These are phyloP conservation scores for Acronicta psi DNA, from an alignment of 2,888 invertebrate genomes.

Conservation along the genomic window DNA sequence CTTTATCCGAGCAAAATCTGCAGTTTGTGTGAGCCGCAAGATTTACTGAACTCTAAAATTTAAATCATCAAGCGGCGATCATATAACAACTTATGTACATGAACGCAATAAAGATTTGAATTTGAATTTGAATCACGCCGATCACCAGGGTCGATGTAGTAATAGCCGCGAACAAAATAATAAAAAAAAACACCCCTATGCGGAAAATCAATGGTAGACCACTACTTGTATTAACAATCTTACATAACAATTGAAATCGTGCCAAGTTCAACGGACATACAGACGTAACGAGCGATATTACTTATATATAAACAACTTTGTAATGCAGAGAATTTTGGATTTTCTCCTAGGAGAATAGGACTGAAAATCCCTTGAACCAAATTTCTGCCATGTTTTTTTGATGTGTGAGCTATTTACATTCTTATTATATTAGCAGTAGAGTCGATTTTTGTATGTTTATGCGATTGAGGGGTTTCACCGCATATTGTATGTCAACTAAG, in stretches of 20 bases:
- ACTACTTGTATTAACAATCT: conserved; percentile 16
- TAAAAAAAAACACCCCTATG: background rate
- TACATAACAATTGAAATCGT: conserved; percentile 39
- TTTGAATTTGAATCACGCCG: too few species aligned
- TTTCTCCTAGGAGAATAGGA: background rate
- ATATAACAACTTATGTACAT: too few species aligned
- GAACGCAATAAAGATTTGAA: too few species aligned
- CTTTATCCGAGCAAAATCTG: too few species aligned
- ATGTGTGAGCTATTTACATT: background rate
- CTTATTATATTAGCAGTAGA: background rate
- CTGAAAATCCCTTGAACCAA: conserved; percentile 4
- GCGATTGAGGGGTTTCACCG: background rate
- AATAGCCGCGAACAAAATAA: too few species aligned
- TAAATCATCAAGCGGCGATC: too few species aligned
- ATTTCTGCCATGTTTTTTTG: background rate
- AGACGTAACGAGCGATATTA: background rate
- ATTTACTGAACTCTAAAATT: too few species aligned
- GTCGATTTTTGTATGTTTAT: conserved; percentile 2
- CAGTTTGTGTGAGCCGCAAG: too few species aligned
- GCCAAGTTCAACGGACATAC: conserved; percentile 45
- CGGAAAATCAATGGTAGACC: conserved; percentile 15
- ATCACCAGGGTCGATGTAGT: too few species aligned
- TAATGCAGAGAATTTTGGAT: conserved; percentile 4
- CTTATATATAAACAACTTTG: conserved; percentile 2
- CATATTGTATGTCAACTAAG: conserved; percentile 14